Conservation (phyloP, 2,888 invertebrate genomes). For the Erpobdella octoculata region DNA sequence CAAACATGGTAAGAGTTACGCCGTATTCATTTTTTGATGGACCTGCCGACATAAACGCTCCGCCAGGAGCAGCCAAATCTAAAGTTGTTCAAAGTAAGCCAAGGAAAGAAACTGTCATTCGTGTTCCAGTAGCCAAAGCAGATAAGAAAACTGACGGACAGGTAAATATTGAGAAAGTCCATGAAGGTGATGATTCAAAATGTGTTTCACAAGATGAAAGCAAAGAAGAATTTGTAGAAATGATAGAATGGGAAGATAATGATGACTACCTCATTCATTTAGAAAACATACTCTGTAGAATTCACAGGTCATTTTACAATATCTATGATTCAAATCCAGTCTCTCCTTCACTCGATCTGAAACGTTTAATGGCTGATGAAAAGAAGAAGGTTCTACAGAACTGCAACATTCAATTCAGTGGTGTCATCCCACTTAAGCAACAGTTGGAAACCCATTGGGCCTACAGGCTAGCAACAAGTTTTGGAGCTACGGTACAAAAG, state of each 20-base stretch:
- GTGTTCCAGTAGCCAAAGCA: neutral
- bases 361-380: conserved; percentile 72
- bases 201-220: neutral
- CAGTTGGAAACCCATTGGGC: conserved; percentile 74
- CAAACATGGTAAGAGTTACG: conserved; percentile 89
- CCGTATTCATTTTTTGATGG: conserved; percentile 55
- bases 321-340: conserved; percentile 56
- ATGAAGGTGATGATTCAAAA: neutral
- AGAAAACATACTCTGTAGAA: conserved; percentile 77
- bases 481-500: conserved; percentile 72
- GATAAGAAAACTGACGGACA: neutral
- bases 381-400: conserved; percentile 70
- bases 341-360: conserved; percentile 44
- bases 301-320: conserved; percentile 74
- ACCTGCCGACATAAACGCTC: conserved; percentile 94
- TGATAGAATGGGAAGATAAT: conserved; percentile 31
- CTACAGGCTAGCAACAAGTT: conserved; percentile 72
- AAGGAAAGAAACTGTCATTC: neutral
- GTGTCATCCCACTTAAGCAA: conserved; percentile 81
- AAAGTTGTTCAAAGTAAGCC: neutral
- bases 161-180: too few species aligned
- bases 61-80: conserved; percentile 51
- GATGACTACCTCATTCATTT: conserved; percentile 74
- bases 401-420: conserved; percentile 79
- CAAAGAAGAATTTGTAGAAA: neutral